phyloP scores from a whole-genome alignment of 2,888 invertebrate genomes.

The Phytoseiulus persimilis region DNA sequence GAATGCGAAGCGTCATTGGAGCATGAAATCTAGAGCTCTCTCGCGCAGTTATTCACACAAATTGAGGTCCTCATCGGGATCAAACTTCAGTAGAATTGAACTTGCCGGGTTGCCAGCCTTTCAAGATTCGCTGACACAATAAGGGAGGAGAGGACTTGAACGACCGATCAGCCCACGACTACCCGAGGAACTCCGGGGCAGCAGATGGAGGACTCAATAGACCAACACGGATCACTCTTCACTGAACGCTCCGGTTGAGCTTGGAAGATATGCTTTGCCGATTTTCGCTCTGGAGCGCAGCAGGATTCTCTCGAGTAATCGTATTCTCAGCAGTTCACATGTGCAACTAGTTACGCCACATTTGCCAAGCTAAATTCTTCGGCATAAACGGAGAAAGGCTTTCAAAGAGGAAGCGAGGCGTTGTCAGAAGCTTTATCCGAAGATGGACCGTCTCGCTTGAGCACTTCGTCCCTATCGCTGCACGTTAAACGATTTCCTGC shows the following conservation, averaged over 20 bases:
- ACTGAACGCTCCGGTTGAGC: neutral
- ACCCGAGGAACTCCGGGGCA: too few relatives aligned
- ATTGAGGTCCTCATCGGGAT: too few relatives aligned
- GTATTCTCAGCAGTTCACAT: too few relatives aligned
- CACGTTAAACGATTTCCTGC: neutral
- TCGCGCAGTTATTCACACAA: too few relatives aligned
- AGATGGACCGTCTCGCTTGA: slow-evolving; percentile 5
- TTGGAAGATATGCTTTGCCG: neutral
- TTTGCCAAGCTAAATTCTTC: neutral
- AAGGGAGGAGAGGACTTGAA: too few relatives aligned
- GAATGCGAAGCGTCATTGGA: too few relatives aligned
- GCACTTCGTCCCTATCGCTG: neutral
- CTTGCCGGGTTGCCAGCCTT: too few relatives aligned
- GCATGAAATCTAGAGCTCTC: too few relatives aligned
- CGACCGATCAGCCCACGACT: too few relatives aligned
- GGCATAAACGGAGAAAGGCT: neutral
- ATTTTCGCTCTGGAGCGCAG: neutral
- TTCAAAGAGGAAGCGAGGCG: neutral
- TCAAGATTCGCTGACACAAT: too few relatives aligned
- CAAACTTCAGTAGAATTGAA: too few relatives aligned
- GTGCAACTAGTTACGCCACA: neutral
- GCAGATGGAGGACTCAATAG: neutral
- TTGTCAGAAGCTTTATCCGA: neutral
- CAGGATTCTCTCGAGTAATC: too few relatives aligned
- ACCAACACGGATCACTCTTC: neutral